phyloP scores from a whole-genome alignment of 1,140 invertebrate genomes.

The Aleiodes sp. region DNA sequence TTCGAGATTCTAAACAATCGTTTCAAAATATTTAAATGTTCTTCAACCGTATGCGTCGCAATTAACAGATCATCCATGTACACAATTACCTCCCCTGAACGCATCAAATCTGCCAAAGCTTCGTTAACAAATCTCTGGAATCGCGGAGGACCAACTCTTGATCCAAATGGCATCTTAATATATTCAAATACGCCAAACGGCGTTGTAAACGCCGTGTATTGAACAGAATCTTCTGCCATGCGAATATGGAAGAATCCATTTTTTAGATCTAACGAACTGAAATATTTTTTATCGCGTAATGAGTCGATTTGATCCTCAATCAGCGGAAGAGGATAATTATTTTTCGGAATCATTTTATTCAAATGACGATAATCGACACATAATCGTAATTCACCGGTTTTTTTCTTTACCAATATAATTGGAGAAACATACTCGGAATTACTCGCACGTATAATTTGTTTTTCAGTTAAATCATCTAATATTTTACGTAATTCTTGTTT shows the following conservation, averaged over 20 bases:
- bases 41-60: neutral
- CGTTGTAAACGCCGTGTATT: conserved; percentile 24
- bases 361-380: conserved; percentile 15
- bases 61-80: conserved; percentile 34
- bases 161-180: conserved; percentile 49
- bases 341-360: conserved; percentile 42
- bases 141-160: conserved; percentile 35
- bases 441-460: conserved; percentile 41
- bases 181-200: conserved; percentile 47
- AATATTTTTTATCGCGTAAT: conserved; percentile 24
- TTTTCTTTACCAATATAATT: conserved; percentile 46
- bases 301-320: conserved; percentile 33
- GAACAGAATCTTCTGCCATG: conserved; percentile 8
- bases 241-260: conserved; percentile 28
- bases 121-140: conserved; percentile 43
- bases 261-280: conserved; percentile 45
- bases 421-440: conserved; percentile 46
- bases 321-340: conserved; percentile 41
- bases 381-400: conserved; percentile 41
- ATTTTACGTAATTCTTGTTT: conserved; percentile 27
- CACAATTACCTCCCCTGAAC: neutral
- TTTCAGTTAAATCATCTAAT: conserved; percentile 28
- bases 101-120: conserved; percentile 37
- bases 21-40: neutral
- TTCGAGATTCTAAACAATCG: neutral